phyloP scores from a whole-genome alignment of 2,797 vertebrate species.

The Chromis chromis region DNA sequence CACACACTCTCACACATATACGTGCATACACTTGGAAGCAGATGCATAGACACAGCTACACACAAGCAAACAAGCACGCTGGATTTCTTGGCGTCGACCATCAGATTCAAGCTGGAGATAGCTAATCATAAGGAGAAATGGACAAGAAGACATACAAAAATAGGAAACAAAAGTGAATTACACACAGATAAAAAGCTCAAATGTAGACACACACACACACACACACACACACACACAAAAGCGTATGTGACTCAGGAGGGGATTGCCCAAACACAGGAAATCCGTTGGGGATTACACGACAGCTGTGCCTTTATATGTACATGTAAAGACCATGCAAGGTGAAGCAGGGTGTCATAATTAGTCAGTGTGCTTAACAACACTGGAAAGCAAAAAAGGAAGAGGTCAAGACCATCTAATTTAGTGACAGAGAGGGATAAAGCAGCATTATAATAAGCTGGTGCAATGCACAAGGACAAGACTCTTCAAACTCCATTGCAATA shows the following conservation, averaged over 20 bases:
- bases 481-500: slow-evolving; percentile 24
- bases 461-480: slow-evolving; percentile 43
- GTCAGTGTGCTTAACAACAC: slow-evolving; percentile 51
- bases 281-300: slow-evolving; percentile 49
- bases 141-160: slow-evolving; percentile 13
- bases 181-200: slow-evolving; percentile 38
- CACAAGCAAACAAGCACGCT: slow-evolving; percentile 32
- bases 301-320: slow-evolving; percentile 57
- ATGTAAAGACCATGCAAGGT: slow-evolving; percentile 53
- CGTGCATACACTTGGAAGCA: neutral
- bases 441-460: slow-evolving; percentile 53
- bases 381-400: slow-evolving; percentile 55
- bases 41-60: slow-evolving; percentile 21
- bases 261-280: slow-evolving; percentile 51
- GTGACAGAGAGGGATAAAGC: slow-evolving; percentile 49
- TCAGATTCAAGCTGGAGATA: slow-evolving; percentile 29
- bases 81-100: slow-evolving; percentile 15
- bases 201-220: slow-evolving; percentile 10
- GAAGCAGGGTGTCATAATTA: slow-evolving; percentile 59
- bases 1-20: neutral
- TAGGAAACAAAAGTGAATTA: slow-evolving; percentile 14
- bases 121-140: slow-evolving; percentile 5
- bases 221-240: slow-evolving; percentile 16
- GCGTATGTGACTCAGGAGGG: slow-evolving; percentile 39
- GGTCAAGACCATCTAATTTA: slow-evolving; percentile 47